Evolutionary conservation across 37 sponge, comb jelly and placozoan species (phyloP).

Genomic region (Theonella swinhoei): DNA sequence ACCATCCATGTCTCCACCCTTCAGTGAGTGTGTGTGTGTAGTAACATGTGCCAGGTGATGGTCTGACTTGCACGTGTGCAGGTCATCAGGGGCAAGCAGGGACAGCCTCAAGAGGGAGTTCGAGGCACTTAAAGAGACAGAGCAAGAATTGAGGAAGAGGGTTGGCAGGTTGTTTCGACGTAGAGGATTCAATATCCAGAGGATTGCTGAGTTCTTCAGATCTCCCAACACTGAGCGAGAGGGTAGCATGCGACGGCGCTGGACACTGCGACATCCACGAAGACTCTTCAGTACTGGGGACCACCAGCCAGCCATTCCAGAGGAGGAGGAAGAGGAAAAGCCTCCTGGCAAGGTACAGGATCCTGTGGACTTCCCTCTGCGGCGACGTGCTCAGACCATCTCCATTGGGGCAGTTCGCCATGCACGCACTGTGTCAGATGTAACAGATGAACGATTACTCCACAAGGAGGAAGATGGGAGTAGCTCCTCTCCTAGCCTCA

Average conservation of each 20-base stretch:
- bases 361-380: background rate
- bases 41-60: too few species aligned
- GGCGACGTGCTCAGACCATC: background rate
- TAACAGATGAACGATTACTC: too few species aligned
- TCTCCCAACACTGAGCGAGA: background rate
- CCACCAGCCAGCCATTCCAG: background rate
- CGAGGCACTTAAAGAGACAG: conserved; percentile 9
- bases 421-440: background rate
- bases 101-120: conserved; percentile 52
- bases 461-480: background rate
- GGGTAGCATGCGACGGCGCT: background rate
- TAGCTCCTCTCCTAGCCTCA: conserved; percentile 6
- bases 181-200: conserved; percentile 30
- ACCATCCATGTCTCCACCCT: background rate
- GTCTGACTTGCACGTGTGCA: too few species aligned
- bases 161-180: conserved; percentile 46
- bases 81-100: conserved; percentile 19
- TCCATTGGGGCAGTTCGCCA: background rate
- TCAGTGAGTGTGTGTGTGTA: background rate
- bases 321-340: too few species aligned
- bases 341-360: too few species aligned
- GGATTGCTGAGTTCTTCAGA: conserved; percentile 28
- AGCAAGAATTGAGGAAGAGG: conserved; percentile 27
- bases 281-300: background rate
- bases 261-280: background rate